Evolutionary conservation across 2,797 vertebrate species (phyloP).

Genomic region (Hydrolagus colliei): DNA sequence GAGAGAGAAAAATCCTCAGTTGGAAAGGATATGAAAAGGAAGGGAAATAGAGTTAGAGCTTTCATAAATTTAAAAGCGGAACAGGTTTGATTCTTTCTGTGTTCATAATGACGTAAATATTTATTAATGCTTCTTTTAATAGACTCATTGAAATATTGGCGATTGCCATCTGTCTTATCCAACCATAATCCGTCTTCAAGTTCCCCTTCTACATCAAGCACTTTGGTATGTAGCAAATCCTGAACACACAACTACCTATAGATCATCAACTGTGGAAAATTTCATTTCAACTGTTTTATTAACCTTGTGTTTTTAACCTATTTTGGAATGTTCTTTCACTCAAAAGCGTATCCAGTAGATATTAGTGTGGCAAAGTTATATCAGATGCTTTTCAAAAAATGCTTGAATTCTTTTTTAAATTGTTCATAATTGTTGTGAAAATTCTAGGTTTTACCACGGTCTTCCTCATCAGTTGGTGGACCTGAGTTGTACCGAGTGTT

Average conservation of each 20-base stretch:
- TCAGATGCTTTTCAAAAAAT: not conserved
- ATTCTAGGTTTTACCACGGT: conserved; percentile 6
- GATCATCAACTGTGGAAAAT: not conserved
- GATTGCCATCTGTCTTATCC: conserved; percentile 45
- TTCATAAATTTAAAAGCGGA: too few relatives aligned
- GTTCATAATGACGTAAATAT: not conserved
- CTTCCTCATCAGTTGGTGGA: not conserved
- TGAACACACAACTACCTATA: conserved; percentile 3
- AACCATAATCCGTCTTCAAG: conserved; percentile 59
- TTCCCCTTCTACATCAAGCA: conserved; percentile 84
- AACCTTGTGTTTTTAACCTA: not conserved
- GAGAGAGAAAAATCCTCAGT: too few relatives aligned
- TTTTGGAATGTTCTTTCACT: not conserved
- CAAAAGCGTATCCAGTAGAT: not conserved
- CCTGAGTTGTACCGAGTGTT: not conserved
- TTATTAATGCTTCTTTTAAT: conserved; percentile 26
- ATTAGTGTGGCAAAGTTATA: not conserved
- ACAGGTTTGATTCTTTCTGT: too few relatives aligned
- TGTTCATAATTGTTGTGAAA: not conserved
- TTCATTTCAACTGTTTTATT: not conserved
- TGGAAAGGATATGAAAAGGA: too few relatives aligned
- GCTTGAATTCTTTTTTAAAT: not conserved
- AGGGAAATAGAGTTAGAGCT: too few relatives aligned
- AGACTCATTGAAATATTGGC: conserved; percentile 76
- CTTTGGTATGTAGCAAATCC: conserved; percentile 60